Conservation (phyloP, 2,888 invertebrate genomes). For the Xanthorhoe spadicearia region DNA sequence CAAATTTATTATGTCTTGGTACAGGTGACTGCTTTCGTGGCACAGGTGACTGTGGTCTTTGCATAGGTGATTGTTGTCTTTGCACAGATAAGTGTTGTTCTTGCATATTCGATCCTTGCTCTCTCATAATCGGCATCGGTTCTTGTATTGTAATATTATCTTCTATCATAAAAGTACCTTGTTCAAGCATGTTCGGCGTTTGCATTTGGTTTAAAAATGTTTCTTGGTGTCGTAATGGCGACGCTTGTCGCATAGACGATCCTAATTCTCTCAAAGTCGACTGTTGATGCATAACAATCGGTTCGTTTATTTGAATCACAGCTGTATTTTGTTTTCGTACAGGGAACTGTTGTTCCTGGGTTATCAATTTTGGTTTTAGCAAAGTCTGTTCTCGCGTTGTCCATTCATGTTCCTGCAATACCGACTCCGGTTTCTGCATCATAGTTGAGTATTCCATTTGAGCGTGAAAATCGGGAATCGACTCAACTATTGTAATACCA, state of each 20-base stretch:
- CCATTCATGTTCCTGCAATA: constrained; percentile 1
- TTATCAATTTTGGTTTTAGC: neutral
- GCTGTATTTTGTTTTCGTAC: constrained; percentile 4
- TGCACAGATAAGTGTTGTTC: constrained; percentile 2
- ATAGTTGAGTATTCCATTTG: constrained; percentile 28
- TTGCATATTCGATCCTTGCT: constrained; percentile 2
- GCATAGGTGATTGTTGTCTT: neutral
- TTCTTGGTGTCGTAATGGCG: no score
- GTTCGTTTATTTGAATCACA: neutral
- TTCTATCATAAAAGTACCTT: neutral
- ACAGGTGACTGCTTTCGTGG: neutral
- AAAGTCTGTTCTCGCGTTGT: neutral
- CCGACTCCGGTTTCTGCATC: constrained; percentile 3
- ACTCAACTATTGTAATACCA: constrained; percentile 55
- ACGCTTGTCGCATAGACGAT: neutral
- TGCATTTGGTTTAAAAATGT: neutral
- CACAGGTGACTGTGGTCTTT: neutral
- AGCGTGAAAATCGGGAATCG: constrained; percentile 15
- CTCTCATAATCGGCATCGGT: neutral
- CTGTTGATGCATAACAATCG: neutral
- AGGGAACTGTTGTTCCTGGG: constrained; percentile 8
- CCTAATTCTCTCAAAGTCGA: constrained; percentile 2
- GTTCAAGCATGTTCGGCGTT: constrained; percentile 2
- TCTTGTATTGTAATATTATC: neutral
- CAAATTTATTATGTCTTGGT: neutral